Percentiles rank a stretch among this genome's conserved stretches.
These are phyloP conservation scores for Heteropelma amictum DNA, from an alignment of 2,888 invertebrate genomes.

Conservation along the genomic window DNA sequence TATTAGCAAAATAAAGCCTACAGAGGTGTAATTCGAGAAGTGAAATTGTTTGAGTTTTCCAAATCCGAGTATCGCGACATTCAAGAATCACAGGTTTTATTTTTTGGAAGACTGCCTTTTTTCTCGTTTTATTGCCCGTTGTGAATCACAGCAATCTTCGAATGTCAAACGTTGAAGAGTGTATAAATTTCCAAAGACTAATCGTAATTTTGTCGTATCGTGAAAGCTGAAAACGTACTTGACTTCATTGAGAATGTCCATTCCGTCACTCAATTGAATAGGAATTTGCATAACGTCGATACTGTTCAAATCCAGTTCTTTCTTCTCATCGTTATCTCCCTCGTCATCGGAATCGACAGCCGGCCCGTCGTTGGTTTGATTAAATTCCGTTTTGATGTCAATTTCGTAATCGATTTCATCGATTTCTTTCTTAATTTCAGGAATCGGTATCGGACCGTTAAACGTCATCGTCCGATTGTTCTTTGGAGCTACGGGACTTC, in stretches of 20 bases:
- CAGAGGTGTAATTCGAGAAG: neutral
- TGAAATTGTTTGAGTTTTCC: too few species aligned
- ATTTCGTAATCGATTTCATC: conserved; percentile 72
- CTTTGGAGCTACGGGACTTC: conserved; percentile 65
- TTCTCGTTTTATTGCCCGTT: too few species aligned
- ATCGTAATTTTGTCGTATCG: too few species aligned
- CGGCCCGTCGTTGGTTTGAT: conserved; percentile 59
- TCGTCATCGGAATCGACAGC: conserved; percentile 64
- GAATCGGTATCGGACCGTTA: conserved; percentile 60
- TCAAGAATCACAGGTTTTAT: neutral
- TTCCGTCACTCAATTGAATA: conserved; percentile 85
- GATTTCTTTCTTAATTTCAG: conserved; percentile 73
- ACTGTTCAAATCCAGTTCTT: conserved; percentile 80
- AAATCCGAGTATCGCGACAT: too few species aligned
- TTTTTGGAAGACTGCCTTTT: too few species aligned
- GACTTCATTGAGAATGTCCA: conserved; percentile 79
- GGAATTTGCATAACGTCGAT: conserved; percentile 89
- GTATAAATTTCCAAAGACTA: too few species aligned
- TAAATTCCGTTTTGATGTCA: conserved; percentile 69
- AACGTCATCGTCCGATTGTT: conserved; percentile 43
- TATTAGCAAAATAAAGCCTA: neutral
- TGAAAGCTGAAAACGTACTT: too few species aligned
- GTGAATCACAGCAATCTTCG: too few species aligned
- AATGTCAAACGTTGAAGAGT: too few species aligned
- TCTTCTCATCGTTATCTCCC: conserved; percentile 71